Evolutionary conservation across 2,113 vertebrate genomes (phyloP), one percentile per base, ranked within the genome.

Genomic region (Cavia aperea): DNA sequence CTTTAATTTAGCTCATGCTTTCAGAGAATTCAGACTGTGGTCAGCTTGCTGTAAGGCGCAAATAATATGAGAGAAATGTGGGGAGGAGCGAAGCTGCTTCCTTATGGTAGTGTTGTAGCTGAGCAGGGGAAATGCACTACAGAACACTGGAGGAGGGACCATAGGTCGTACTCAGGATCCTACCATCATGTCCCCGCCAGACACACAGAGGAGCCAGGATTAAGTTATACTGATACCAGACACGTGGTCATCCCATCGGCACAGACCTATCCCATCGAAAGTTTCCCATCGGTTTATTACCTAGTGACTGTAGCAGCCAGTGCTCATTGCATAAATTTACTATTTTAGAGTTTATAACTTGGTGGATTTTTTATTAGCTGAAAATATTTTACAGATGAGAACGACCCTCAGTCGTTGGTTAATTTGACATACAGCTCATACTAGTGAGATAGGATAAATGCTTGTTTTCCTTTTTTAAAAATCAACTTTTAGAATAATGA

Each of bases 311-410:
- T 85, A 51, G 19, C 33, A 81, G 68, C 51, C 31, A 81, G 0
- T 83, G 49, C 14, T n/a, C 36, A 31, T 66, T 90, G 19, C n/a
- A 36, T 83, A 49, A 1, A 73, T 63, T 36, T 26, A 62, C 14
- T 51, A 1, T 93, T 83, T 95, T 43, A 72, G 51, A 49, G 14
- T 77, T 49, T 77, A 51, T 51, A 33, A 33, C 29, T 51, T 51
- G 9, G 24, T 75, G 31, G 89, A 43, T 92, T 92, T 1, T 88
- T 95, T 77, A 72, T 93, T 95, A 88, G 43, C 19, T 75, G n/a
- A 85, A 82, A 90, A n/a, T 96, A 58, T 54, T 68, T 43, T 82
- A 2, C 68, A 87, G 63, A 75, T 46, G 58, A 93, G 33, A 86
- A 89, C 7, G 9, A 2, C 84, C 29, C 54, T 89, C 33, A 70